These are phyloP conservation scores for Periparus ater DNA, from an alignment of 2,797 vertebrate genomes.

Conservation along the genomic window DNA sequence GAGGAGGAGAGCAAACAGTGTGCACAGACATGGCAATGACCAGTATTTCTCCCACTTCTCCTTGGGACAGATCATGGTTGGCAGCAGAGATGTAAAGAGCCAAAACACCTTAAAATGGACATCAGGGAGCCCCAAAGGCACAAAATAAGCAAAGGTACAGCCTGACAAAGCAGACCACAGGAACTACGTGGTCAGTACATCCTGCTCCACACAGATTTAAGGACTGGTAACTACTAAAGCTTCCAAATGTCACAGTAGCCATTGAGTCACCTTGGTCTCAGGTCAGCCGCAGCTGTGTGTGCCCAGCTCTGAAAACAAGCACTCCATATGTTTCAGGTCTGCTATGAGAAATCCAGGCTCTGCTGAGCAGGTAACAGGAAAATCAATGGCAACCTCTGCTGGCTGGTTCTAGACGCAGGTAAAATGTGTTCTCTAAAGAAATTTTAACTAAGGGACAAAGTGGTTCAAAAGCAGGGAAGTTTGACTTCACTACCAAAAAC, in stretches of 20 bases:
- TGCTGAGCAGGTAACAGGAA: not conserved
- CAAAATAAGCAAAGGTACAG: not conserved
- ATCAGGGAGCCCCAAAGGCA: not conserved
- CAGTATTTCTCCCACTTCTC: not conserved
- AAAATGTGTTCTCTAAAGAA: not conserved
- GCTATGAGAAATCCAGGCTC: not conserved
- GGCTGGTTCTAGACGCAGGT: not conserved
- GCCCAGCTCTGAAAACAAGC: not conserved
- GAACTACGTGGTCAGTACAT: not conserved
- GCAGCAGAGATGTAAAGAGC: not conserved
- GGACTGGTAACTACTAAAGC: not conserved
- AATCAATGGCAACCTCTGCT: constrained; percentile 40
- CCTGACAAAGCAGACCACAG: not conserved
- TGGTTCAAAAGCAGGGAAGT: not conserved
- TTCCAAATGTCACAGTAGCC: not conserved
- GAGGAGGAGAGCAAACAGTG: not conserved
- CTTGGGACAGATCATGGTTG: rapidly evolving
- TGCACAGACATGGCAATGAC: not conserved
- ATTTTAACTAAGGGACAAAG: not conserved
- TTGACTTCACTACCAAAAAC: not conserved
- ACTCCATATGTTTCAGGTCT: not conserved
- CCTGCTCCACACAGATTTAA: not conserved
- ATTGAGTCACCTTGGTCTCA: not conserved
- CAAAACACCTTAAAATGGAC: not conserved
- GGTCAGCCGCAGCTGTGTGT: not conserved